Base-by-base conservation (phyloP, 2,113 vertebrate species). In the Microcebus griseorufus region DNA sequence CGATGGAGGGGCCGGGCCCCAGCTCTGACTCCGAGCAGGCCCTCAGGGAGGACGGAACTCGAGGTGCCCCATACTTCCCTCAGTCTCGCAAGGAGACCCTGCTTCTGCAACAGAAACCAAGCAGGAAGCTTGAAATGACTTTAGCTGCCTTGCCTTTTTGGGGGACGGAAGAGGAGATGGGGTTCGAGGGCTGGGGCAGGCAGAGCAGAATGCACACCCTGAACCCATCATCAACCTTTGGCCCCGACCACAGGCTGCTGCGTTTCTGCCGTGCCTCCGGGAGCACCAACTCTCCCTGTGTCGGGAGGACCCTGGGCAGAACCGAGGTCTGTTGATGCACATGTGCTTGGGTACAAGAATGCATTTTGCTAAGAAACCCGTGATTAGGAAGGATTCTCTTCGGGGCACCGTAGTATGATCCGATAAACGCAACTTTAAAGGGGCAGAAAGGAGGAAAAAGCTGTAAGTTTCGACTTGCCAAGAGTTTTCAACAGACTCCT, bases 201-300 rank as follows among this genome's bases (percentile, higher is more conserved):
- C 69, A 73, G 51, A 92, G 22, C 22, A 70, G 60, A 64, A 39
- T 6, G n/a, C 2, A 37, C 5, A 5, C 12, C 37, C 23, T 10
- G 60, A 86, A 75, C 16, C 3, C 34, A 45, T 34, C 8, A 12
- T 29, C 53, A 23, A 29, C 55, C 76, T 45, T n/a, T 78, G 48
- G 6, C 55, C 12, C 18, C 58, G 34, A 67, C 25, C 75, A 45
- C 0, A 37, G 65, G n/a, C 2, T 42, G 78, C 70, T 94, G 12
- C 0, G 4, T 32, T 69, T 70, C 53, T n/a, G 0, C 32, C 16
- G 25, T 34, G 48, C 37, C 64, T 69, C 10, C 9, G 0, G 1
- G 11, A 20, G 51, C 58, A 53, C 34, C n/a, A 42, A 7, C 34
- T n/a, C n/a, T 60, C 29, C 29, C 3, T 3, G 42, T 11, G 0